Conservation (phyloP, 2,113 vertebrate species). For the Hippoglossus stenolepis region DNA sequence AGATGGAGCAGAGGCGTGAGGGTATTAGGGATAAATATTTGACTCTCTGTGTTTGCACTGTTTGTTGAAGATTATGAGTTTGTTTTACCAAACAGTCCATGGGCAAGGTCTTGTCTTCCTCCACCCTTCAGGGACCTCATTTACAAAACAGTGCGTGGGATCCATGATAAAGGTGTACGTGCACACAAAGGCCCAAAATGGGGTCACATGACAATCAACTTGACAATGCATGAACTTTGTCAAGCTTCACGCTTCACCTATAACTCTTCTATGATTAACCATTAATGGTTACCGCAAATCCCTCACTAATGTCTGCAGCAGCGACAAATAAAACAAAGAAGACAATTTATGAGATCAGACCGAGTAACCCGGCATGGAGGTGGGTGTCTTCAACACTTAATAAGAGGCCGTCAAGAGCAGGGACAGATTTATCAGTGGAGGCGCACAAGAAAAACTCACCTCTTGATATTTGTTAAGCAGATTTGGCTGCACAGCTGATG, state of each 20-base stretch:
- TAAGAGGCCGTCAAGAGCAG: no score
- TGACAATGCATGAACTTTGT: not conserved
- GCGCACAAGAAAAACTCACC: no score
- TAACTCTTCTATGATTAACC: not conserved
- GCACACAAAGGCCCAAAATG: not conserved
- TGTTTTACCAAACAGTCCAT: constrained; percentile 29
- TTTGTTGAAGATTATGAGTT: constrained; percentile 68
- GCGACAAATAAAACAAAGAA: no score
- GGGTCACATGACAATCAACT: not conserved
- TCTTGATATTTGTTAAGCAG: no score
- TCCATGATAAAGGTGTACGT: not conserved
- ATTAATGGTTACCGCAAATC: not conserved
- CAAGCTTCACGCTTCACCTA: not conserved
- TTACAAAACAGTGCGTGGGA: not conserved
- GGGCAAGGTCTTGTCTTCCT: constrained; percentile 7
- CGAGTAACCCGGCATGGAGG: no score
- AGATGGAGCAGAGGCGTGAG: not conserved
- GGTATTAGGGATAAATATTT: constrained; percentile 67
- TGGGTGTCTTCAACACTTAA: no score
- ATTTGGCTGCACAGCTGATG: no score
- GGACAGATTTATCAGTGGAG: no score
- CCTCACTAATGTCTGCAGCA: not conserved
- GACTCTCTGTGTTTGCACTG: constrained; percentile 62
- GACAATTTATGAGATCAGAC: no score
- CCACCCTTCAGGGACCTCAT: not conserved